phyloP scores from a whole-genome alignment of 2,797 vertebrate genomes.

The Pseudochaenichthys georgianus region DNA sequence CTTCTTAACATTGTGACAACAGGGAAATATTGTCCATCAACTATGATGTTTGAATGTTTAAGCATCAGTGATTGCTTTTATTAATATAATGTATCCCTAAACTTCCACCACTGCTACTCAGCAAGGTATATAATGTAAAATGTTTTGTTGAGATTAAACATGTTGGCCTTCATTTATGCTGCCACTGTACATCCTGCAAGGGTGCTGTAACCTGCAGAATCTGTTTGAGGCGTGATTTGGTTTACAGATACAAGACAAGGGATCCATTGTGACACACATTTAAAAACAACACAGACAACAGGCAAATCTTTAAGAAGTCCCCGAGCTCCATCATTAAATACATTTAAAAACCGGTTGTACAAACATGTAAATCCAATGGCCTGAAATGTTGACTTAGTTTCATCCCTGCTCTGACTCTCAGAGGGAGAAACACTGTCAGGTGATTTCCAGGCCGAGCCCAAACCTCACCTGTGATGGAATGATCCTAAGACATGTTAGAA shows the following conservation, averaged over 20 bases:
- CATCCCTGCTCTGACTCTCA: background rate
- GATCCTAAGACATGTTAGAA: slow-evolving; percentile 3
- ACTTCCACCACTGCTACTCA: background rate
- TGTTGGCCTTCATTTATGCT: background rate
- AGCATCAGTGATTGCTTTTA: no score
- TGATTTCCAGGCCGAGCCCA: slow-evolving; percentile 4
- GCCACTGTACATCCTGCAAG: background rate
- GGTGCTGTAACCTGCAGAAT: background rate
- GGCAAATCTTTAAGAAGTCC: no score
- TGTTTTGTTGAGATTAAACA: background rate
- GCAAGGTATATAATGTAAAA: background rate
- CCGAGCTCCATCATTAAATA: no score
- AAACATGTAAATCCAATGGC: no score
- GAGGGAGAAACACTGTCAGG: background rate
- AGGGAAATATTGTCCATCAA: no score
- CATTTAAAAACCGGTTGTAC: no score
- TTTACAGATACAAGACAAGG: no score
- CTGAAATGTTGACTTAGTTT: no score
- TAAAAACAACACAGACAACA: no score
- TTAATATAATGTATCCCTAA: no score
- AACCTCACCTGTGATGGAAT: slow-evolving; percentile 15
- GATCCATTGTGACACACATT: background rate
- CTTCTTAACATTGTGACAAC: no score
- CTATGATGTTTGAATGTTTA: no score
- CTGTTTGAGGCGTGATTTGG: background rate